These are phyloP conservation scores for Myanophis thanlyinensis DNA, from an alignment of 2,113 vertebrate genomes.

Conservation along the genomic window DNA sequence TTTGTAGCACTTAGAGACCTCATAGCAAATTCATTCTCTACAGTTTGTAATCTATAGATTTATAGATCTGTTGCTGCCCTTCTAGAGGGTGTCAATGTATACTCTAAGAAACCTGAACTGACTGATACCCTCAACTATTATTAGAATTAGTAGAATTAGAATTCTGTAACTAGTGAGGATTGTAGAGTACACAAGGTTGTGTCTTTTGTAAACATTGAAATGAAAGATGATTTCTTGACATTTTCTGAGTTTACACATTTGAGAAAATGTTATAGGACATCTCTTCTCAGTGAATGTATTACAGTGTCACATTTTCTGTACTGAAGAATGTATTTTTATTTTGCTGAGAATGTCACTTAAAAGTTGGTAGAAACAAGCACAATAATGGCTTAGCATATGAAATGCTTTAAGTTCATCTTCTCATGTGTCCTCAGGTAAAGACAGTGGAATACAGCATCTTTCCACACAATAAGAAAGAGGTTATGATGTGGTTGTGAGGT, in stretches of 20 bases:
- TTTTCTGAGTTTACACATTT: constrained; percentile 8
- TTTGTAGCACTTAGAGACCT: not conserved
- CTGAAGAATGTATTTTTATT: not conserved
- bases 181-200: not conserved
- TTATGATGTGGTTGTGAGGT: not conserved
- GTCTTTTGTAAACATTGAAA: constrained; percentile 17
- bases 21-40: not conserved
- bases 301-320: constrained; percentile 5
- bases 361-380: not conserved
- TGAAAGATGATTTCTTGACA: not conserved
- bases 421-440: not conserved
- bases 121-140: not conserved
- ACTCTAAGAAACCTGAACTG: not conserved
- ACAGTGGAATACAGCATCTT: constrained; percentile 5
- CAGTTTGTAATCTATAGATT: not conserved
- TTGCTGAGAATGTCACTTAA: not conserved
- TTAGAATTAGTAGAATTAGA: not conserved
- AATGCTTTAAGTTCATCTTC: not conserved
- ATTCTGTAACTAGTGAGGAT: not conserved
- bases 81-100: not conserved
- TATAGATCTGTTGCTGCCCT: not conserved
- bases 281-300: not conserved
- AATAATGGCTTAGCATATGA: not conserved
- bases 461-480: not conserved
- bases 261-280: not conserved